phyloP scores from a whole-genome alignment of 2,888 invertebrate genomes.

The Endomychus coccineus region DNA sequence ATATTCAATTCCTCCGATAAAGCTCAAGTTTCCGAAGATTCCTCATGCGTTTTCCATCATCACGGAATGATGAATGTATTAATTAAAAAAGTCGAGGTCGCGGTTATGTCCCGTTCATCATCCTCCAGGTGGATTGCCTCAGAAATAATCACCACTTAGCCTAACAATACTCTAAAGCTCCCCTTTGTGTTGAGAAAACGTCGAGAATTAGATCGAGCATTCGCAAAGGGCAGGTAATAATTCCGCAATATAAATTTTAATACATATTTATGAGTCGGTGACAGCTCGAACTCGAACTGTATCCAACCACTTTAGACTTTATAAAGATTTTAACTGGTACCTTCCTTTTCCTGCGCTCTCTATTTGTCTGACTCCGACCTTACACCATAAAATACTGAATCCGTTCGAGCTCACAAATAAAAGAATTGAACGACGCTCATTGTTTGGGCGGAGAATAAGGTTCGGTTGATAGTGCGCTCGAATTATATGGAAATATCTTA shows the following conservation, averaged over 20 bases:
- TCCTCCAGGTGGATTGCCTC: conserved; percentile 28
- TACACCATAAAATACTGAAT: too few species aligned
- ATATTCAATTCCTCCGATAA: too few species aligned
- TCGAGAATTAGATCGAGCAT: conserved; percentile 32
- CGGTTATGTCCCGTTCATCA: conserved; percentile 27
- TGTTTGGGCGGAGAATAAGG: too few species aligned
- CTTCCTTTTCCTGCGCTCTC: conserved; percentile 23
- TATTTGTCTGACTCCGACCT: too few species aligned
- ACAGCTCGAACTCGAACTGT: conserved; percentile 29
- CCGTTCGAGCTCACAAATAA: too few species aligned
- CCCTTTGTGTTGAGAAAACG: conserved; percentile 30
- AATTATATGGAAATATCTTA: too few species aligned
- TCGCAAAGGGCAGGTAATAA: conserved; percentile 35
- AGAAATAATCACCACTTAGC: conserved; percentile 29
- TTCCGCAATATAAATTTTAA: conserved; percentile 40
- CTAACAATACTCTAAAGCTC: conserved; percentile 26
- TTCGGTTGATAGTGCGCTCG: too few species aligned
- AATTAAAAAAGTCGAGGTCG: too few species aligned
- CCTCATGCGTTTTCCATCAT: too few species aligned
- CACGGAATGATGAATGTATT: too few species aligned
- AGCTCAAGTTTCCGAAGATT: too few species aligned
- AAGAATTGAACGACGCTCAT: too few species aligned
- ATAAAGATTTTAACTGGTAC: conserved; percentile 27
- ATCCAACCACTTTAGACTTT: conserved; percentile 27
- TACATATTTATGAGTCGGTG: conserved; percentile 41